Evolutionary conservation across 2,888 invertebrate species (phyloP).

Genomic region (Criorhina ranunculi): DNA sequence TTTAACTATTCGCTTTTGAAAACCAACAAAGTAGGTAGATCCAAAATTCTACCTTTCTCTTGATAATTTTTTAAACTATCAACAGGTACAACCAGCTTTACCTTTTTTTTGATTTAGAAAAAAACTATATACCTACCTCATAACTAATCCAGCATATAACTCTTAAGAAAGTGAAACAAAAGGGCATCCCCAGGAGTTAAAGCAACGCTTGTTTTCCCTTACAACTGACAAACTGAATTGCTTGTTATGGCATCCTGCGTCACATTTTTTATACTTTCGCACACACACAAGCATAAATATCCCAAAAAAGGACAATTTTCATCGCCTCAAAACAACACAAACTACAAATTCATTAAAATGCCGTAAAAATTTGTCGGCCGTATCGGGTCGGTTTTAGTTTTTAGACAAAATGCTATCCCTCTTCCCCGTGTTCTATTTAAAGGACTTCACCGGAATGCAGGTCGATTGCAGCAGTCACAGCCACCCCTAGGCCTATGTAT

Average conservation of each 20-base stretch:
- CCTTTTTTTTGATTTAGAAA: neutral
- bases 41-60: neutral
- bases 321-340: constrained; percentile 66
- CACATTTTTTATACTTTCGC: constrained; percentile 77
- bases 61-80: constrained; percentile 1
- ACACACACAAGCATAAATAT: constrained; percentile 13
- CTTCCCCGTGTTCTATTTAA: constrained; percentile 56
- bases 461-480: constrained; percentile 47
- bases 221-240: constrained; percentile 76
- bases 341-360: constrained; percentile 78
- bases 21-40: no score
- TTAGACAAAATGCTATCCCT: constrained; percentile 49
- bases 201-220: constrained; percentile 52
- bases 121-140: constrained; percentile 1
- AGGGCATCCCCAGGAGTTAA: constrained; percentile 46
- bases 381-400: constrained; percentile 60
- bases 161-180: constrained; percentile 42
- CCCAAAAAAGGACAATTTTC: constrained; percentile 68
- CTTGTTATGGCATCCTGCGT: constrained; percentile 79
- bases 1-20: no score
- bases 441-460: constrained; percentile 65
- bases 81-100: constrained; percentile 39
- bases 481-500: constrained; percentile 63
- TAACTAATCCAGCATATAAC: constrained; percentile 21
- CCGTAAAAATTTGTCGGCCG: constrained; percentile 78